Evolutionary conservation across 2,797 vertebrate species (phyloP), one percentile per base, ranked within the genome.

Genomic region (Rachycentron canadum): DNA sequence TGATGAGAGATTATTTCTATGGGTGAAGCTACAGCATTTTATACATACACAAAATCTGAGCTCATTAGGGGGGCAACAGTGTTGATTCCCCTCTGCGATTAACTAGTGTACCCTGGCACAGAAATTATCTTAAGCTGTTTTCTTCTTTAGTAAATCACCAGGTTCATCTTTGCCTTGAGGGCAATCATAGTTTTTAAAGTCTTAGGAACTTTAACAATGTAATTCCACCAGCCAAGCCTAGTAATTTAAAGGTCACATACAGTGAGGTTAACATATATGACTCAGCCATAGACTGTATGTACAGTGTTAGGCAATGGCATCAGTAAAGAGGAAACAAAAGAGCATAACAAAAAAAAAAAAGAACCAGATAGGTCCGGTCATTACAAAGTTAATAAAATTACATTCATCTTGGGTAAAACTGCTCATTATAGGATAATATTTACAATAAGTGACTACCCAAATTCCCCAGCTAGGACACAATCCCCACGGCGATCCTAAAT

Each of bases 121-220:
- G 21, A 78, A 82, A 73, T 76, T 25, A 82, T 66, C 14, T 19
- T 0, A 52, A 62, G 71, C 71, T 75, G 79, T 79, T 64, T 58
- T 80, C 79, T 56, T 83, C 72, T 57, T 23, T 61, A 69, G 79
- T 73, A 89, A 90, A 94, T 91, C 73, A 91, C 84, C 23, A 26
- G 84, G 78, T 92, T 78, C 68, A 56, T 70, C 65, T 79, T 73
- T 80, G 65, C 61, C 66, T 73, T 21, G 8, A 84, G 73, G 45
- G 66, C 66, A 89, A 89, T 86, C 66, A 92, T 76, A 83, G 84
- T 76, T 80, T 78, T 89, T 82, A 88, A 76, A 7, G 59, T 88
- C 60, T 82, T 65, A 9, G 52, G 25, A 56, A 55, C 77, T 71
- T 83, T 68, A 80, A 77, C 72, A 60, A 75, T 83, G 86, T 84